Percentiles rank a stretch among this genome's conserved stretches.
These are phyloP conservation scores for Lacanobia wlatinum DNA, from an alignment of 2,888 invertebrate genomes.

Conservation along the genomic window DNA sequence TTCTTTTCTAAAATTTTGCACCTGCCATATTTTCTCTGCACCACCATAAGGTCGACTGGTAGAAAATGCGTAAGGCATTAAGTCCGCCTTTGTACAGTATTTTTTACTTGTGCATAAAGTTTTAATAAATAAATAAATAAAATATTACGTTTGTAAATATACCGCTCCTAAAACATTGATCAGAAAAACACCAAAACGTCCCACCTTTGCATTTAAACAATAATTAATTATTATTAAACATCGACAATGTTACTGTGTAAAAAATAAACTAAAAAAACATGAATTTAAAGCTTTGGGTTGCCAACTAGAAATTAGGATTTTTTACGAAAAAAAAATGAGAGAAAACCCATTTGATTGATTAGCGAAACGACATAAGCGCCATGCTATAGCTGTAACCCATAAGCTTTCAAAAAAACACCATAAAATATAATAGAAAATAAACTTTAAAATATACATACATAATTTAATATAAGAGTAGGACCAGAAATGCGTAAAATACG, in stretches of 20 bases:
- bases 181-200: conserved; percentile 21
- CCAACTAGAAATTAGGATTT: conserved; percentile 73
- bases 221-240: conserved; percentile 15
- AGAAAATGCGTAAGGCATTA: too few species aligned
- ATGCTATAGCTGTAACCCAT: conserved; percentile 86
- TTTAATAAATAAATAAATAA: too few species aligned
- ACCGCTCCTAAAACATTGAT: conserved; percentile 9
- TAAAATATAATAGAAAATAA: conserved; percentile 58
- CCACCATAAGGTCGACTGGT: too few species aligned
- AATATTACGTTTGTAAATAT: background rate
- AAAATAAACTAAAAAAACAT: conserved; percentile 55
- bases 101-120: too few species aligned
- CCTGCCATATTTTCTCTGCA: too few species aligned
- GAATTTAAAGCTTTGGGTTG: conserved; percentile 82
- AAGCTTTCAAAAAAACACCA: conserved; percentile 84
- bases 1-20: too few species aligned
- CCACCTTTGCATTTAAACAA: background rate
- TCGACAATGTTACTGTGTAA: conserved; percentile 41
- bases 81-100: too few species aligned
- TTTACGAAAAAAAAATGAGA: conserved; percentile 62
- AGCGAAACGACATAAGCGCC: conserved; percentile 76
- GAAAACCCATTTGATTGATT: conserved; percentile 56
- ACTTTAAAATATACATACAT: conserved; percentile 53
- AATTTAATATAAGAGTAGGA: conserved; percentile 34
- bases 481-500: conserved; percentile 15